Evolutionary conservation across 2,888 invertebrate species (phyloP).

Genomic region (Diarsia rubi): DNA sequence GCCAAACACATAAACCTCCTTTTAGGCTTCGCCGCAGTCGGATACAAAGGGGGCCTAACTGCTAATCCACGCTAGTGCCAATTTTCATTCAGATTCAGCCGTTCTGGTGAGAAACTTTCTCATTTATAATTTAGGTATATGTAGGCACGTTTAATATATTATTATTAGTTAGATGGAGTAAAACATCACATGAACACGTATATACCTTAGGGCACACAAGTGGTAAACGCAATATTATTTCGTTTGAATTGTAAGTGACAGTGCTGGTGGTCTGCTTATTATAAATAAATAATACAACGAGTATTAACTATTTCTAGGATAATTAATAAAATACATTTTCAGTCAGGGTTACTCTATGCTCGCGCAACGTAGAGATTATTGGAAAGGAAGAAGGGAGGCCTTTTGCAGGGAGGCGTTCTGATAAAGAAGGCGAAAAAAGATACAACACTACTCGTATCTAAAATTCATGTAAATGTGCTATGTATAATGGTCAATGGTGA

Average conservation of each 20-base stretch:
- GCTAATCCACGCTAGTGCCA: background rate
- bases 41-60: background rate
- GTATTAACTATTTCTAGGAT: background rate
- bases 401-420: background rate
- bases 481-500: no score
- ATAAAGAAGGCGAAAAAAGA: background rate
- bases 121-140: background rate
- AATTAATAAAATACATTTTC: background rate
- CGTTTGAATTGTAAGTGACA: no score
- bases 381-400: background rate
- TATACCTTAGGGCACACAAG: background rate
- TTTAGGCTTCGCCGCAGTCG: no score
- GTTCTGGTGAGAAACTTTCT: background rate
- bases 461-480: background rate
- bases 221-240: background rate
- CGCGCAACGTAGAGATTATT: background rate
- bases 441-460: background rate
- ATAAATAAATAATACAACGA: background rate
- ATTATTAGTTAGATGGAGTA: background rate
- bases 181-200: background rate
- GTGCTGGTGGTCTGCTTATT: no score
- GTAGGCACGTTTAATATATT: no score
- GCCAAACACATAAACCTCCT: no score
- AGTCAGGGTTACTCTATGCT: background rate
- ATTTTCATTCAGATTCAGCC: background rate